Conservation (phyloP, 2,888 invertebrate genomes). For the Elaeidobius kamerunicus region DNA sequence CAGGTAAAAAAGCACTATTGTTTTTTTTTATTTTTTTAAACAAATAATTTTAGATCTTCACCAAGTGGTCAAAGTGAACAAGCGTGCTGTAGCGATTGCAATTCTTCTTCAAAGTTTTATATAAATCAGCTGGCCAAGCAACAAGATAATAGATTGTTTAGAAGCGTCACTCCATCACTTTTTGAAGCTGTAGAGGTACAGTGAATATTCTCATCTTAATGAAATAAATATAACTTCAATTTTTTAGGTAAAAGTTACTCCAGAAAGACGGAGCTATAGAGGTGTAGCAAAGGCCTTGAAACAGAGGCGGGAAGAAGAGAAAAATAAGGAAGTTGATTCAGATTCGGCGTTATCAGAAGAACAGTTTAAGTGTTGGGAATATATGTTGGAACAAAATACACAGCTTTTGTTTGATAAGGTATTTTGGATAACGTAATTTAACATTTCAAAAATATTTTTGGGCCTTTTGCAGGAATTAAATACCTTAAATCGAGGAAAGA, state of each 20-base stretch:
- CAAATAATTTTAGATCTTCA: slow-evolving; percentile 65
- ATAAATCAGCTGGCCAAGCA: slow-evolving; percentile 47
- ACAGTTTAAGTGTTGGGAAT: slow-evolving; percentile 91
- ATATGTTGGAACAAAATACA: slow-evolving; percentile 88
- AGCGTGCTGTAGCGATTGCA: slow-evolving; percentile 52
- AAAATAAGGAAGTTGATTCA: slow-evolving; percentile 52
- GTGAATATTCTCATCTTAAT: neutral
- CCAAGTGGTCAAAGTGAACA: slow-evolving; percentile 86
- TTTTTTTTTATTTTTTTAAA: too few relatives aligned
- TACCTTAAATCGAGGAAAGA: slow-evolving; percentile 47
- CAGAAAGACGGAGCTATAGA: slow-evolving; percentile 56
- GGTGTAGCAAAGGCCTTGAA: slow-evolving; percentile 62
- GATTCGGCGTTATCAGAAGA: slow-evolving; percentile 71
- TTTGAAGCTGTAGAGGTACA: slow-evolving; percentile 47
- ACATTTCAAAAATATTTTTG: too few relatives aligned
- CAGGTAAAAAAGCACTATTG: too few relatives aligned
- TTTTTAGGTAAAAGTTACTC: slow-evolving; percentile 48
- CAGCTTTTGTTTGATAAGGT: slow-evolving; percentile 86
- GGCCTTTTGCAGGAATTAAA: slow-evolving; percentile 29
- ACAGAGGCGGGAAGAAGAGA: slow-evolving; percentile 62
- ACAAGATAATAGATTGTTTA: slow-evolving; percentile 41
- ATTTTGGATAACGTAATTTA: too few relatives aligned
- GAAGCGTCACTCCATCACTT: slow-evolving; percentile 47
- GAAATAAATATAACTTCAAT: neutral
- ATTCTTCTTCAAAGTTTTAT: slow-evolving; percentile 48